Conservation (phyloP, 1,140 invertebrate species). For the Zophobas morio region DNA sequence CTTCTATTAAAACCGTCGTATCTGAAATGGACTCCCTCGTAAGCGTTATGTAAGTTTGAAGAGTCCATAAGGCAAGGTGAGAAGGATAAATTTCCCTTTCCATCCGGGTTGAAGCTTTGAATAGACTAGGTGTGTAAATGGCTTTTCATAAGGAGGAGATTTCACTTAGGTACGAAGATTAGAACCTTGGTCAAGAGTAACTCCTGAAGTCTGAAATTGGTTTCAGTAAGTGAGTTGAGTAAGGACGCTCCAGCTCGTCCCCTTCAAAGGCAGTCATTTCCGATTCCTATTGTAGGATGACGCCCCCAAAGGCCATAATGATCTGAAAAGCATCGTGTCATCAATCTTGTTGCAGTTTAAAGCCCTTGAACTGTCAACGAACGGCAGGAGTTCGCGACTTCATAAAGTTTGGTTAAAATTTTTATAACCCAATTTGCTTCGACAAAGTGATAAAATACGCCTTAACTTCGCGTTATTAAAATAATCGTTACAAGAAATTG, state of each 20-base stretch:
- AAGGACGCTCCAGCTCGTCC: constrained; percentile 13
- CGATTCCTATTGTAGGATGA: constrained; percentile 29
- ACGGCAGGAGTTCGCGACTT: constrained; percentile 7
- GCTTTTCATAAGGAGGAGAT: constrained; percentile 40
- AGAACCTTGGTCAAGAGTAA: constrained; percentile 41
- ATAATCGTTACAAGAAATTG: not conserved
- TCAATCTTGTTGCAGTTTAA: constrained; percentile 37
- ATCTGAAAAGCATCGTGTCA: constrained; percentile 3
- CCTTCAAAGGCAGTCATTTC: constrained; percentile 36
- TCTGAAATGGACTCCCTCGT: not conserved
- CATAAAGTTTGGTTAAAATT: constrained; percentile 16
- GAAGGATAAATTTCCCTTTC: constrained; percentile 39
- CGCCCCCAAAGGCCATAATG: constrained; percentile 17
- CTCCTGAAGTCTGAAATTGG: constrained; percentile 34
- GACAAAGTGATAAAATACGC: constrained; percentile 17
- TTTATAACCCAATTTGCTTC: constrained; percentile 24
- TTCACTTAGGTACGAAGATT: constrained; percentile 40
- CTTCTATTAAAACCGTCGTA: too few relatives aligned
- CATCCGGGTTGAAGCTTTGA: constrained; percentile 18
- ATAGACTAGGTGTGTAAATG: constrained; percentile 38
- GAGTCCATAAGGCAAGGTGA: constrained; percentile 25
- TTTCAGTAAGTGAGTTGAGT: constrained; percentile 31
- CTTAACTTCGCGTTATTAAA: constrained; percentile 8
- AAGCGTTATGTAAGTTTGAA: constrained; percentile 21
- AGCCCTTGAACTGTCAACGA: not conserved